Evolutionary conservation across 2,113 vertebrate species (phyloP).

Genomic region (Clinocottus analis): DNA sequence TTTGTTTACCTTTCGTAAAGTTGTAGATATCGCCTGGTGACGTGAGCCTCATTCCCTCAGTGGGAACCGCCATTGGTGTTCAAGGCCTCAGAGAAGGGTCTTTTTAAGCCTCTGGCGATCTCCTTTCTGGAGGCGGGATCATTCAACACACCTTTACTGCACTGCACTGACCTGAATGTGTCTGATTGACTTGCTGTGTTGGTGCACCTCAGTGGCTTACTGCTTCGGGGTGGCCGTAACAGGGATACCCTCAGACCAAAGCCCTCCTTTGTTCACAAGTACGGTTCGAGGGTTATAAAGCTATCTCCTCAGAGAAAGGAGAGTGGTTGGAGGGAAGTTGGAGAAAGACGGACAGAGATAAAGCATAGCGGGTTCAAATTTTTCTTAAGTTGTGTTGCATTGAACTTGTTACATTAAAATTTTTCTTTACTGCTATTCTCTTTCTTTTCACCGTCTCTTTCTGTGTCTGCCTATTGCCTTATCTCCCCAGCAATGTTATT

Average conservation of each 20-base stretch:
- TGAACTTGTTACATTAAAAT: conserved; percentile 32
- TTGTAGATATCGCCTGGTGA: not conserved
- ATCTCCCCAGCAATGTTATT: conserved; percentile 62
- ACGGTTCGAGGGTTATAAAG: too few relatives aligned
- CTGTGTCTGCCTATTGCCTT: conserved; percentile 36
- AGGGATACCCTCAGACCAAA: too few relatives aligned
- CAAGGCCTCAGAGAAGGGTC: not conserved
- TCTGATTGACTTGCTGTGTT: too few relatives aligned
- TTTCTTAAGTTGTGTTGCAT: conserved; percentile 26
- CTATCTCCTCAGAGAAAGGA: conserved; percentile 28
- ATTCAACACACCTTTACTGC: too few relatives aligned
- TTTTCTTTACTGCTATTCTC: conserved; percentile 24
- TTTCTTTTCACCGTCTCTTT: conserved; percentile 29
- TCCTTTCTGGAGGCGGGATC: too few relatives aligned
- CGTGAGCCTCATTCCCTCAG: not conserved
- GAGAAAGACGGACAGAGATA: conserved; percentile 31
- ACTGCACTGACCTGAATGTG: too few relatives aligned
- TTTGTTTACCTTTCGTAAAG: not conserved
- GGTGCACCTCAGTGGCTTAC: too few relatives aligned
- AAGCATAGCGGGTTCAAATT: conserved; percentile 24
- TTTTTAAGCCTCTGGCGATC: too few relatives aligned
- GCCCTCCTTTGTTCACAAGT: too few relatives aligned
- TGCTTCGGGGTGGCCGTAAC: too few relatives aligned
- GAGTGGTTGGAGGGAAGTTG: not conserved
- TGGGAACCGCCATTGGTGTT: not conserved